Conservation (phyloP, 2,797 vertebrate genomes). For the Lagorchestes hirsutus region DNA sequence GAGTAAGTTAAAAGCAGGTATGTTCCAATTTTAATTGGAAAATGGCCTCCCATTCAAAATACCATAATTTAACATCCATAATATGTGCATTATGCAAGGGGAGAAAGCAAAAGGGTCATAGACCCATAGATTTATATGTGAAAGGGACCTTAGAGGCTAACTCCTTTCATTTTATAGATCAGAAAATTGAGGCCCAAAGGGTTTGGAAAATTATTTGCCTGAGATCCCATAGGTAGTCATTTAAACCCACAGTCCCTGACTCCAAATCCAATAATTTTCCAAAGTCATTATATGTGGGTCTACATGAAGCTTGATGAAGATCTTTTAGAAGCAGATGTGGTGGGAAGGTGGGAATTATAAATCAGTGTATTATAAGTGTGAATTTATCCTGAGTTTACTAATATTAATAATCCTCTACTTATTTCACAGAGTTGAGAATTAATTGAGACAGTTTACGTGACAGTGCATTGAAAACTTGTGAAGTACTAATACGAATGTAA, state of each 20-base stretch:
- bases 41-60: background rate
- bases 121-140: background rate
- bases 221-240: background rate
- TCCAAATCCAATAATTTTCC: background rate
- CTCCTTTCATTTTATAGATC: background rate
- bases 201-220: background rate
- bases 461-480: background rate
- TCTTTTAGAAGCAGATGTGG: constrained; percentile 21
- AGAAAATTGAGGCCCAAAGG: background rate
- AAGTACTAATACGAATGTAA: background rate
- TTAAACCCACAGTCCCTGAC: background rate
- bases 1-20: background rate
- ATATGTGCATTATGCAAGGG: rapidly evolving
- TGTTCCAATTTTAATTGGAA: background rate
- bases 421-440: background rate
- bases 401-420: constrained; percentile 1
- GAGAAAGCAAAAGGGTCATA: background rate
- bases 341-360: background rate
- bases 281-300: background rate
- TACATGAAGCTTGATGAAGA: background rate
- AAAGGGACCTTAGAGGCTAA: background rate
- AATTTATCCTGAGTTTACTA: background rate
- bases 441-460: constrained; percentile 6
- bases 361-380: background rate
- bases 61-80: background rate